Percentiles rank a stretch among this genome's conserved stretches.
Evolutionary conservation across 2,888 invertebrate species (phyloP).

Genomic region (Balanococcus diminutus): DNA sequence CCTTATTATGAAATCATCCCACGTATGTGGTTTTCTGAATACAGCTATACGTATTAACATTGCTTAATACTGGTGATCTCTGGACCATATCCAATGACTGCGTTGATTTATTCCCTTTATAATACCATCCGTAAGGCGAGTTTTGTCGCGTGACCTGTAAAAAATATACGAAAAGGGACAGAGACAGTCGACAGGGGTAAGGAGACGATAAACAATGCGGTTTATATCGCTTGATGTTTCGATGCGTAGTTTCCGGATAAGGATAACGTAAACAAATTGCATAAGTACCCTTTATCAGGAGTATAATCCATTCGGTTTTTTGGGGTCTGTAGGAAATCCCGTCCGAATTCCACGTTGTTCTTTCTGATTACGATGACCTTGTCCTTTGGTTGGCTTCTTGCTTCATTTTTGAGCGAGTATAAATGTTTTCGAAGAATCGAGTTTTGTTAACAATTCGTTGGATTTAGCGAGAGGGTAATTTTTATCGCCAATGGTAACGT

Average conservation of each 20-base stretch:
- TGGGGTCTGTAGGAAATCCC: not conserved
- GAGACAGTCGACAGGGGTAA: not conserved
- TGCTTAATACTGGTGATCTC: not conserved
- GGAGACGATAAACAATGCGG: not conserved
- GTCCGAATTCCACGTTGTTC: not conserved
- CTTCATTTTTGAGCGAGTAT: not conserved
- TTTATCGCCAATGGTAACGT: not conserved
- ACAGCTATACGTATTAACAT: not conserved
- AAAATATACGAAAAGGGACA: not conserved
- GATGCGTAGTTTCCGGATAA: conserved; percentile 6
- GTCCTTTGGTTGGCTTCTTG: not conserved
- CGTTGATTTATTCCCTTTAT: not conserved
- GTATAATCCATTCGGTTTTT: not conserved
- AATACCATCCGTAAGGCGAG: not conserved
- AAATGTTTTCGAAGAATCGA: not conserved
- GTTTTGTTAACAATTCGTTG: not conserved
- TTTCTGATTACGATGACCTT: not conserved
- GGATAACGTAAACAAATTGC: conserved; percentile 13
- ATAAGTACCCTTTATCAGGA: conserved; percentile 10
- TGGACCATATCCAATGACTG: conserved; percentile 8
- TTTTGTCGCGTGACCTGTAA: not conserved
- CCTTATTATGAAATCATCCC: not conserved
- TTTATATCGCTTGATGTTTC: not conserved
- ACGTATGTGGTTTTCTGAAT: not conserved
- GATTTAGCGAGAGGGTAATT: not conserved